Evolutionary conservation across 2,797 vertebrate genomes (phyloP).

Genomic region (Falco biarmicus): DNA sequence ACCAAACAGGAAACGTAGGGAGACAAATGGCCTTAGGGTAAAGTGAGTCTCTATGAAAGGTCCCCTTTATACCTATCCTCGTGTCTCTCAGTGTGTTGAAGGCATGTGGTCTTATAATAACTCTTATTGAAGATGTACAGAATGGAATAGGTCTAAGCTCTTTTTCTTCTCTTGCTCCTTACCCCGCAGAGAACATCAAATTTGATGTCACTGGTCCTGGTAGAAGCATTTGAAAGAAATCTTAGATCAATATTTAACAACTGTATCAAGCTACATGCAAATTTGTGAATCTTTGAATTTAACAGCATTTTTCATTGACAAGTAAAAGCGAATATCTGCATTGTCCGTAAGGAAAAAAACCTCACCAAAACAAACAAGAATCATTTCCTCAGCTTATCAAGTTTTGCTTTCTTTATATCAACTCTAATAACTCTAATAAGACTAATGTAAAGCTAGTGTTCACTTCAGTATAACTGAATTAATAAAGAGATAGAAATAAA

Average conservation of each 20-base stretch:
- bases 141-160: background rate
- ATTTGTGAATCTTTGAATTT: background rate
- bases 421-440: background rate
- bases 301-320: background rate
- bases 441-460: background rate
- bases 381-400: background rate
- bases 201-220: background rate
- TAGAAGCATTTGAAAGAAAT: background rate
- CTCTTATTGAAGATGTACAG: background rate
- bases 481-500: background rate
- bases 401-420: background rate
- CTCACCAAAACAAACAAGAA: too few species aligned
- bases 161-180: background rate
- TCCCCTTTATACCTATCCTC: background rate
- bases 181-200: rapidly evolving
- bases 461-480: background rate
- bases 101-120: background rate
- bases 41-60: background rate
- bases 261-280: background rate
- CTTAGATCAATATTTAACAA: background rate
- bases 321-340: background rate
- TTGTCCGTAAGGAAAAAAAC: background rate
- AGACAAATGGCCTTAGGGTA: background rate
- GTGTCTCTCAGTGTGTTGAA: background rate
- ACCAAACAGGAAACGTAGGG: background rate